Evolutionary conservation across 2,113 vertebrate species (phyloP), one percentile per base, ranked within the genome.

Genomic region (Empidonax traillii): DNA sequence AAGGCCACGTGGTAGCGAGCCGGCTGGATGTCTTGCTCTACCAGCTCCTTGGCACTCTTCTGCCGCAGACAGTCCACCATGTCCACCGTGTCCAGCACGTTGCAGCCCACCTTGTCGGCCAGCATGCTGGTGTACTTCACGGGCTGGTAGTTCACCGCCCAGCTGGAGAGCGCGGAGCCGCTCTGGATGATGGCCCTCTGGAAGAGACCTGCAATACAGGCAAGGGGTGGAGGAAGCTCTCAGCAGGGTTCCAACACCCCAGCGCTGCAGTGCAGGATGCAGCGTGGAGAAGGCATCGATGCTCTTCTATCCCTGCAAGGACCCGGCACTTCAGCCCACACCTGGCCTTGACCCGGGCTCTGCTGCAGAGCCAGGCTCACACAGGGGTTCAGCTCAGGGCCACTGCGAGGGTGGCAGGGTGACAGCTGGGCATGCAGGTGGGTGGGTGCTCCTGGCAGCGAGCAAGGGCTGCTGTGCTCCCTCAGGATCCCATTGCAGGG

Each of bases 121-220:
- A 99, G 98, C 87, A 99, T 97, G 96, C 99, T 99, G 22, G 99
- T 99, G 75, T 99, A 99, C 96, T 99, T 99, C 94, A 99, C 99
- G 0, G 99, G 99, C 96, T 99, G 99, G 97, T 99, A 99, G 98
- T 99, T 99, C 94, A 99, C 99, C 0, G 99, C 99, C 99, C 99
- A 99, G 98, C 99, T 99, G 96, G 99, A 99, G 65, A 99, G 98
- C 1, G 99, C 99, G 0, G 99, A 99, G 39, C 99, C 99, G 0
- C 99, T 99, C 96, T 99, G 99, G 97, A 99, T 99, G 98, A 99
- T 99, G 93, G 99, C 99, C 96, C 99, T 98, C 97, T 99, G 99
- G 98, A 99, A 99, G 56, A 99, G 98, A 96, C 99, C 99, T 99
- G 98, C 43, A 97, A 91, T 89, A 89, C 93, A 96, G 62, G 56